Evolutionary conservation across 2,113 vertebrate genomes (phyloP).

Genomic region (Eudyptes chrysolophus): DNA sequence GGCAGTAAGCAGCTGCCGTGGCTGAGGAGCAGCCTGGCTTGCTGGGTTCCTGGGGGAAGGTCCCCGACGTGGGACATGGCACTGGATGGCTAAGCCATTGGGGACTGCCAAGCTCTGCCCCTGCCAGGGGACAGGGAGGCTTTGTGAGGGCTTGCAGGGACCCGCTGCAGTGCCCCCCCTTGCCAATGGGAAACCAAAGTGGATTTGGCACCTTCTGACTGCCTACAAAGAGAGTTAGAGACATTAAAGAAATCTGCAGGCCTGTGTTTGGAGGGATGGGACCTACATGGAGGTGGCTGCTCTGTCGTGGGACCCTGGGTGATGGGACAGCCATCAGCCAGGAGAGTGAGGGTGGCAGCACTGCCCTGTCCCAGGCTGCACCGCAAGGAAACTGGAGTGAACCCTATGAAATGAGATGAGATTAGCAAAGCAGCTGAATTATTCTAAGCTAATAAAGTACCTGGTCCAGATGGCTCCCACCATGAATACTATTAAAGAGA

Average conservation of each 20-base stretch:
- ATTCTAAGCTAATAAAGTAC: conserved; percentile 67
- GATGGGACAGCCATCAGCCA: background rate
- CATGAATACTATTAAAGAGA: conserved; percentile 56
- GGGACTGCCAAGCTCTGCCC: background rate
- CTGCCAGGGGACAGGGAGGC: rapidly evolving
- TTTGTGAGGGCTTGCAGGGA: background rate
- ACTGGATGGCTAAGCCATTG: background rate
- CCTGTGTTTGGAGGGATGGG: background rate
- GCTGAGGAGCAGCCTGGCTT: background rate
- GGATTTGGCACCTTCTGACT: background rate
- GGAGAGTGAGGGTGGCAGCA: background rate
- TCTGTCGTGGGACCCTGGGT: background rate
- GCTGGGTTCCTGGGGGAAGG: background rate
- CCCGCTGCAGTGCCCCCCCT: rapidly evolving
- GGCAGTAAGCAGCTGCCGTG: background rate
- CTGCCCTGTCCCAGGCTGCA: background rate
- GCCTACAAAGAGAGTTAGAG: background rate
- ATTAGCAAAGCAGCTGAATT: conserved; percentile 64
- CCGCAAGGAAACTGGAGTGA: background rate
- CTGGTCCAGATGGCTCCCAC: conserved; percentile 60
- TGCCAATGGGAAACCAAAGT: background rate
- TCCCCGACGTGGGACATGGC: rapidly evolving
- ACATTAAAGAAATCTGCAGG: background rate
- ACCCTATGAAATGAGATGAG: conserved; percentile 55
- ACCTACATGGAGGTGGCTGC: background rate